phyloP scores from a whole-genome alignment of 2,888 invertebrate species.

The Heliconius hortense region DNA sequence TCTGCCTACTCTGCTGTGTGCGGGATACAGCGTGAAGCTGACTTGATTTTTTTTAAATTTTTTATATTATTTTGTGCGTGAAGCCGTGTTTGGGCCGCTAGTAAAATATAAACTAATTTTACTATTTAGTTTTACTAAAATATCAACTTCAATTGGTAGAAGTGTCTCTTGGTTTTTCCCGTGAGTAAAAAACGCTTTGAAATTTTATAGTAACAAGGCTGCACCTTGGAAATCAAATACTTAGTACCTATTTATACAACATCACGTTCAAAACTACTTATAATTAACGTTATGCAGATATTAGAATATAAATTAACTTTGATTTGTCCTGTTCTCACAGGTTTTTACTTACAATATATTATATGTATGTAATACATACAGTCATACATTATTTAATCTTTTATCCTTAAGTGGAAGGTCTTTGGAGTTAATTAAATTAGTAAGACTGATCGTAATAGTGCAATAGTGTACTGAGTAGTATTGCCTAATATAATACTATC shows the following conservation, averaged over 20 bases:
- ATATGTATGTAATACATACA: background rate
- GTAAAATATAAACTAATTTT: background rate
- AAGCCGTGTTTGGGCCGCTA: too few relatives aligned
- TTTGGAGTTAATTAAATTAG: background rate
- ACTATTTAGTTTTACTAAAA: background rate
- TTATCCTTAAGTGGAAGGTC: conserved; percentile 3
- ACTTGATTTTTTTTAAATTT: too few relatives aligned
- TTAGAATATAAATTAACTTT: background rate
- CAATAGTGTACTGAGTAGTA: too few relatives aligned
- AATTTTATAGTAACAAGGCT: background rate
- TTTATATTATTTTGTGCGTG: too few relatives aligned
- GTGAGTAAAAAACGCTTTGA: background rate
- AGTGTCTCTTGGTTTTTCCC: background rate
- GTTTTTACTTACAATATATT: background rate
- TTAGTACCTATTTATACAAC: background rate
- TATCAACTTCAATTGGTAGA: background rate
- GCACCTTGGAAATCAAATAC: background rate
- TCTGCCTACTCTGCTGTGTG: too few relatives aligned
- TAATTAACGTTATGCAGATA: background rate
- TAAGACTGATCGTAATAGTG: background rate
- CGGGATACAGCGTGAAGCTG: too few relatives aligned
- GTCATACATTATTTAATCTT: conserved; percentile 7
- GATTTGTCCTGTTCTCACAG: background rate
- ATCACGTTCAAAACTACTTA: background rate
- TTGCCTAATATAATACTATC: too few relatives aligned